Conservation (phyloP, 30 jellyfish, hydroid and myxozoan genomes). For the Turritopsis rubra region DNA sequence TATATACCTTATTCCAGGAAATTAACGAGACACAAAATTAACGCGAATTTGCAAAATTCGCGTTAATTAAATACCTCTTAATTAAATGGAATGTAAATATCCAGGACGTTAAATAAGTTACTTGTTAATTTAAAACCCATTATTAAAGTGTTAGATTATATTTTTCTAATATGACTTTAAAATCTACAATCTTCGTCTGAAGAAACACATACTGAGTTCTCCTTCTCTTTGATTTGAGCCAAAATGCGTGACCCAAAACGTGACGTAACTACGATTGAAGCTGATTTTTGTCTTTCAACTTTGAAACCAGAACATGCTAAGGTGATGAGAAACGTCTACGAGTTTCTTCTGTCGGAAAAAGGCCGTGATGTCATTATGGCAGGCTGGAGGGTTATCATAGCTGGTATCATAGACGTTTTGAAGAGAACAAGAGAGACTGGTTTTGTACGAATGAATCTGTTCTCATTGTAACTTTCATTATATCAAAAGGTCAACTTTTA, state of each 20-base stretch:
- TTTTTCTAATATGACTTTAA: too few species aligned
- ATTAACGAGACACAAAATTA: too few species aligned
- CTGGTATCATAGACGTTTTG: background rate
- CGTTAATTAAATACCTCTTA: too few species aligned
- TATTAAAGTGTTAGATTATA: too few species aligned
- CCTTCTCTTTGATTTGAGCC: too few species aligned
- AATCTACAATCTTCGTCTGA: too few species aligned
- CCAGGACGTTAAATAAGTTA: too few species aligned
- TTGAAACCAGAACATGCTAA: background rate
- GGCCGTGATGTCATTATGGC: background rate
- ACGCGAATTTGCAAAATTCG: too few species aligned
- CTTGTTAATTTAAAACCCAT: too few species aligned
- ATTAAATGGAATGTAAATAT: too few species aligned
- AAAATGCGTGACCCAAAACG: background rate
- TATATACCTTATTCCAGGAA: too few species aligned
- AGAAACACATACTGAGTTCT: too few species aligned
- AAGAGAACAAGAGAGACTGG: background rate
- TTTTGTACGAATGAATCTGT: background rate
- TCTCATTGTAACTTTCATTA: background rate
- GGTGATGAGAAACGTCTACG: background rate
- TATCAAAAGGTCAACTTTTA: background rate
- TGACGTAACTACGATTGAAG: background rate
- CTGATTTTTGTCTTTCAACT: background rate
- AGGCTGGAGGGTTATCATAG: background rate
- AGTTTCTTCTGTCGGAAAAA: background rate